phyloP scores from a whole-genome alignment of 2,888 invertebrate species.

The Agrotis segetum region DNA sequence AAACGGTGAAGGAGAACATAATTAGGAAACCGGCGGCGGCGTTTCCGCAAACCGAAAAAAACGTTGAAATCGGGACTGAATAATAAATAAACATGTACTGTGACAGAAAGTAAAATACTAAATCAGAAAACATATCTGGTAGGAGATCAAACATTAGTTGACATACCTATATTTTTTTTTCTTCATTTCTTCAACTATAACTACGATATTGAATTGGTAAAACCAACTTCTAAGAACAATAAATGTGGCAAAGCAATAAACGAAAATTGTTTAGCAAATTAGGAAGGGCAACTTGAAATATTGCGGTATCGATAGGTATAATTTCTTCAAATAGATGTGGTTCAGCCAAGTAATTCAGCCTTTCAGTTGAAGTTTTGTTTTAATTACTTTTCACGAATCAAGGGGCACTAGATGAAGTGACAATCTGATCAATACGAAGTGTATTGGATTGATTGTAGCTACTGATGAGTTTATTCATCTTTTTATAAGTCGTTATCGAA shows the following conservation, averaged over 20 bases:
- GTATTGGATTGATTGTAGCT: too few relatives aligned
- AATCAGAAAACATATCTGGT: neutral
- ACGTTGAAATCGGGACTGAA: too few relatives aligned
- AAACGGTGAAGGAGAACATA: too few relatives aligned
- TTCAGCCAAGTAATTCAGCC: neutral
- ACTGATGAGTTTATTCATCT: neutral
- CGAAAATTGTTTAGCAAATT: neutral
- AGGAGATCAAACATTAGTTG: neutral
- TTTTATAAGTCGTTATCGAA: neutral
- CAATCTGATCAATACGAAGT: too few relatives aligned
- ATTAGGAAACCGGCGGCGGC: too few relatives aligned
- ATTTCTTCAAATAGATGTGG: neutral
- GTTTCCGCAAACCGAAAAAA: too few relatives aligned
- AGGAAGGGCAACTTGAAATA: neutral
- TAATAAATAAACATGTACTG: too few relatives aligned
- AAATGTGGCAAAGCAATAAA: constrained; percentile 9
- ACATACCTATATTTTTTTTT: neutral
- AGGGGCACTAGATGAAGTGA: neutral
- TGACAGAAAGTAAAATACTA: too few relatives aligned
- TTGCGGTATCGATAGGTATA: neutral
- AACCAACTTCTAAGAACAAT: neutral
- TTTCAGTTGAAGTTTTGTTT: neutral
- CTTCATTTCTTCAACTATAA: neutral
- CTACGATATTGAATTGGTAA: neutral
- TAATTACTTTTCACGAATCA: neutral